These are phyloP conservation scores for Aphodius sticticus DNA, from an alignment of 2,888 invertebrate species.

Conservation along the genomic window DNA sequence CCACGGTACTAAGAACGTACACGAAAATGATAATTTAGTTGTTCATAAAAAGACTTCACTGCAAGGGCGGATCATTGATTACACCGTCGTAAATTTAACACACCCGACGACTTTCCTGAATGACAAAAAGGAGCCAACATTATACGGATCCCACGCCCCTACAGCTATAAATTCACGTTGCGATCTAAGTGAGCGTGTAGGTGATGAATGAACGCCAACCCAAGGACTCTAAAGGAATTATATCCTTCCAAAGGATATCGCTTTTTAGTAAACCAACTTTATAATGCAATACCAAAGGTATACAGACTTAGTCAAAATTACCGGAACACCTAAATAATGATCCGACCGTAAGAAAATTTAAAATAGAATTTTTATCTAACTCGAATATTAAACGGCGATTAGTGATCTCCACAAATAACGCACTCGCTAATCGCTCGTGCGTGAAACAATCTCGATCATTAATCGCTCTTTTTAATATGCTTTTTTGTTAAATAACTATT, in stretches of 20 bases:
- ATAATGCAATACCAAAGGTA: too few relatives aligned
- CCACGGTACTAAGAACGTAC: background rate
- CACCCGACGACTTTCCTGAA: slow-evolving; percentile 4
- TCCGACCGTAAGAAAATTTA: too few relatives aligned
- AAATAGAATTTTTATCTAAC: too few relatives aligned
- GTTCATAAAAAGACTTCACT: background rate
- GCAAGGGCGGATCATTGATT: background rate
- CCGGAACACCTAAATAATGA: too few relatives aligned
- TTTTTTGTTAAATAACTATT: too few relatives aligned
- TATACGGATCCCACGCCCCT: background rate
- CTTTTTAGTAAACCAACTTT: background rate
- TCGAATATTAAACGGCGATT: too few relatives aligned
- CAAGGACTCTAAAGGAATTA: background rate
- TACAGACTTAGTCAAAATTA: too few relatives aligned
- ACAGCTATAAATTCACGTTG: background rate
- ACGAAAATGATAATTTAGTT: background rate
- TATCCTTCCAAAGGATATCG: background rate
- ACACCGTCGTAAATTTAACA: background rate
- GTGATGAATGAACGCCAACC: background rate
- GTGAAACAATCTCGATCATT: too few relatives aligned
- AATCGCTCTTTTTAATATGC: too few relatives aligned
- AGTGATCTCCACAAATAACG: too few relatives aligned
- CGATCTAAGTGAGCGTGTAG: background rate
- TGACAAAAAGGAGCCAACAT: background rate
- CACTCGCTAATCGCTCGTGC: too few relatives aligned